Percentiles rank a stretch among this genome's conserved stretches.
phyloP scores from a whole-genome alignment of 2,113 vertebrate species.

The Hippopotamus amphibius region DNA sequence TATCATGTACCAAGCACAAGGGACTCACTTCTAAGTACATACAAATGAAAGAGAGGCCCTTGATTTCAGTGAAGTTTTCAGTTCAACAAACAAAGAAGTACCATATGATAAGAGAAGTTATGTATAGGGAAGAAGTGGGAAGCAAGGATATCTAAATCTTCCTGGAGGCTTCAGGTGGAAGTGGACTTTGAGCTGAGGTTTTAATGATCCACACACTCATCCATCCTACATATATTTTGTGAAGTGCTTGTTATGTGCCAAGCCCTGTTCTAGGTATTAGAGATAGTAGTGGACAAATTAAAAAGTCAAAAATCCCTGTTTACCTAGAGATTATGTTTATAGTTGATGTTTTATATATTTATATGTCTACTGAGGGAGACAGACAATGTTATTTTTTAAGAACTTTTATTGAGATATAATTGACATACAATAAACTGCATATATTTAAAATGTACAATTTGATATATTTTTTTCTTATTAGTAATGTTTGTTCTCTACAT shows the following conservation, averaged over 20 bases:
- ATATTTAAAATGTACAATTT: no score
- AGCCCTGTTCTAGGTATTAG: not conserved
- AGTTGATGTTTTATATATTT: not conserved
- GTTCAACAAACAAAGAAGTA: not conserved
- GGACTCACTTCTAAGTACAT: not conserved
- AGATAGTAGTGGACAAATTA: not conserved
- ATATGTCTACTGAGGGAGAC: not conserved
- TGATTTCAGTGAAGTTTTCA: not conserved
- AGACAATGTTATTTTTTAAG: not conserved
- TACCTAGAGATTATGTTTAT: not conserved
- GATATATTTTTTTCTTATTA: no score
- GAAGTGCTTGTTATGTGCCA: not conserved
- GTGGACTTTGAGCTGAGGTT: not conserved
- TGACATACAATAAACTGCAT: no score
- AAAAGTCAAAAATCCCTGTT: not conserved
- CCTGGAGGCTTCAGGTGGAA: not conserved
- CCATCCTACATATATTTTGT: not conserved
- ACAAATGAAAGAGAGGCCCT: not conserved
- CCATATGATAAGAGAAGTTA: not conserved
- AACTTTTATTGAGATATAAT: no score
- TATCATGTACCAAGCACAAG: not conserved
- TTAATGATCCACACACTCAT: not conserved
- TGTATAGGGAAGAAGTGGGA: not conserved
- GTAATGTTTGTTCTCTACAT: no score
- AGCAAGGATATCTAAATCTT: not conserved